A percentile compares a stretch with the other conserved stretches of the same genome.
phyloP scores from a whole-genome alignment of 2,113 vertebrate genomes.

The Tragelaphus strepsiceros region DNA sequence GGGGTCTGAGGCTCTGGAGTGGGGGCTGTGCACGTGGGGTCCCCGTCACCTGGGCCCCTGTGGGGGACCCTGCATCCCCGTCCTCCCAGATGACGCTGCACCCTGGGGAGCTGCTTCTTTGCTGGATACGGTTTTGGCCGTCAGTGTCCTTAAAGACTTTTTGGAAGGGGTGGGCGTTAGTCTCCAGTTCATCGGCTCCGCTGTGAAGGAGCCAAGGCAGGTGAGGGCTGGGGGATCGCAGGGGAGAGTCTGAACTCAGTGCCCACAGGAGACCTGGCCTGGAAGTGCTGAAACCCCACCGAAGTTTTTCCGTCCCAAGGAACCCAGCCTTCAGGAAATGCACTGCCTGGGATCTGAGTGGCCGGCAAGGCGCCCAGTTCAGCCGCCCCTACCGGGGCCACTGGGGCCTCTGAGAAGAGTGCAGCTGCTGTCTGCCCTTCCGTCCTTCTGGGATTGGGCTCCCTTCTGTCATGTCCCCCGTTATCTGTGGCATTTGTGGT shows the following conservation, averaged over 20 bases:
- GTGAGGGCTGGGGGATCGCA: not conserved
- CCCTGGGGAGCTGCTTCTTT: not conserved
- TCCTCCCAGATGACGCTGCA: not conserved
- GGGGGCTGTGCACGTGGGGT: not conserved
- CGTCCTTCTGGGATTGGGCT: not conserved
- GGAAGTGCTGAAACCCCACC: not conserved
- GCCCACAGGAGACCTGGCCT: not conserved
- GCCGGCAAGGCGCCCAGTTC: not conserved
- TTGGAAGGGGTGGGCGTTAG: not conserved
- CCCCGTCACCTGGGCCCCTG: rapidly evolving
- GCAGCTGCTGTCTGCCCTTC: rapidly evolving
- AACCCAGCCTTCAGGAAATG: not conserved
- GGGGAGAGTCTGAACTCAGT: not conserved
- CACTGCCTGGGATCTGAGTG: too few species aligned
- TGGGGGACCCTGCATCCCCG: not conserved
- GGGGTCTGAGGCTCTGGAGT: not conserved
- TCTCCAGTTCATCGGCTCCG: too few species aligned
- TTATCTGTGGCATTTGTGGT: rapidly evolving
- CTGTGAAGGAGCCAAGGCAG: rapidly evolving
- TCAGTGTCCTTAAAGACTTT: too few species aligned
- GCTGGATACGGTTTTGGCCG: not conserved
- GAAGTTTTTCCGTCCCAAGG: not conserved
- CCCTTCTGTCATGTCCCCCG: not conserved
- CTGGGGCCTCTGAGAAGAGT: not conserved
- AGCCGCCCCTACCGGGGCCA: too few species aligned